Conservation (phyloP, 2,113 vertebrate species). For the Stercorarius parasiticus region DNA sequence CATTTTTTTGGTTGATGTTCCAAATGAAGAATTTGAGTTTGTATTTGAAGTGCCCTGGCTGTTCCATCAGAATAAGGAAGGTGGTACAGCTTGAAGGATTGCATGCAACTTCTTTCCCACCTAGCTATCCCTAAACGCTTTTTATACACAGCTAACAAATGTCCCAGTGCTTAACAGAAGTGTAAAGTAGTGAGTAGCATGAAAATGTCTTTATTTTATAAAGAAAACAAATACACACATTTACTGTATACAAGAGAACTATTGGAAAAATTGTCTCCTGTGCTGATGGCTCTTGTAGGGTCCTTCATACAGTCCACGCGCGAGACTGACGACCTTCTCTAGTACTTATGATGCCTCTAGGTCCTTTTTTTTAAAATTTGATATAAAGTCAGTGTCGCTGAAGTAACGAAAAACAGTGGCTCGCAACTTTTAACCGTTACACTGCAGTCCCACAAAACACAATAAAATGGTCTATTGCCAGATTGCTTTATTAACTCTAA, state of each 20-base stretch:
- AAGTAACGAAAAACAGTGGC: background rate
- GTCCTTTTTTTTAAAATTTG: background rate
- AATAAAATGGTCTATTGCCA: background rate
- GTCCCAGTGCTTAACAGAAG: background rate
- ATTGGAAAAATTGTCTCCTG: background rate
- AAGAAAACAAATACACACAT: background rate
- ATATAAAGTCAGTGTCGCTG: background rate
- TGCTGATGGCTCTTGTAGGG: background rate
- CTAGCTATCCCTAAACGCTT: background rate
- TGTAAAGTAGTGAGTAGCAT: background rate
- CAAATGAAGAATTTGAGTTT: background rate
- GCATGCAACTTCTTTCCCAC: background rate
- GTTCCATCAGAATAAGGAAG: background rate
- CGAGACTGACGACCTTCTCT: background rate
- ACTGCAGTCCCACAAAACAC: background rate
- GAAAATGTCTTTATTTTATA: background rate
- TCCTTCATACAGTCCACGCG: background rate
- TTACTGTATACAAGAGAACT: background rate
- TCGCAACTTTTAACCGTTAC: background rate
- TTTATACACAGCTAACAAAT: background rate
- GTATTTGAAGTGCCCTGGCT: background rate
- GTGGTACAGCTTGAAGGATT: background rate
- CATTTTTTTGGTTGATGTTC: background rate
- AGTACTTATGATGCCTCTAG: background rate
- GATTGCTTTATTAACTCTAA: conserved; percentile 7